A percentile compares a stretch with the other conserved stretches of the same genome.
Evolutionary conservation across 1,140 invertebrate genomes (phyloP).

Genomic region (Dendroctonus valens): DNA sequence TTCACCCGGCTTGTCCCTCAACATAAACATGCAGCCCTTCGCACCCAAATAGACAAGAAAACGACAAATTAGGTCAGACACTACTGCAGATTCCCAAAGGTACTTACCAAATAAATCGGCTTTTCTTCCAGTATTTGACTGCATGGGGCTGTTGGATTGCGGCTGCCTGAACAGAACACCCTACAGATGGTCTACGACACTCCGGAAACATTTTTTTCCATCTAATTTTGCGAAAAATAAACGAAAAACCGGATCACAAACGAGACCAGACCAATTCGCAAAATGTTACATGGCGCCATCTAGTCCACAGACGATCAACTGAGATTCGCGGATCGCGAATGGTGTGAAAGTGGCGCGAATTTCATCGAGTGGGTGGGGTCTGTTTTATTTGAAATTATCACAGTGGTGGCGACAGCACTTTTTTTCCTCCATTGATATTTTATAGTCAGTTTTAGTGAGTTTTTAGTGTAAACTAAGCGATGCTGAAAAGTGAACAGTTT

Average conservation of each 20-base stretch:
- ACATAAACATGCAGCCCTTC: not conserved
- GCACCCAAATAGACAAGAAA: constrained; percentile 14
- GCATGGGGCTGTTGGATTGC: constrained; percentile 3
- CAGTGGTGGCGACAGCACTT: not conserved
- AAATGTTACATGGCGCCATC: constrained; percentile 25
- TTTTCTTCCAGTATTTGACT: constrained; percentile 19
- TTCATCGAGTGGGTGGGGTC: constrained; percentile 27
- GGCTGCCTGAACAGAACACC: not conserved
- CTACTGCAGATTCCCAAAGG: constrained; percentile 9
- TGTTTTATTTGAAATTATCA: constrained; percentile 24
- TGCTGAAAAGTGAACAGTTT: too few relatives aligned
- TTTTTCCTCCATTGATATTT: too few relatives aligned
- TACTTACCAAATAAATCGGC: constrained; percentile 23
- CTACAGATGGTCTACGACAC: not conserved
- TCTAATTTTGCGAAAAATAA: constrained; percentile 9
- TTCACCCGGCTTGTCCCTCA: not conserved
- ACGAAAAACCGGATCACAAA: constrained; percentile 12
- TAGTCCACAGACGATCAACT: constrained; percentile 15
- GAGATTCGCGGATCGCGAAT: constrained; percentile 27
- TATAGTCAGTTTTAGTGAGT: too few relatives aligned
- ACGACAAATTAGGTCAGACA: constrained; percentile 31
- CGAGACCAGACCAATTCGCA: constrained; percentile 9
- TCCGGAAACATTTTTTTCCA: constrained; percentile 16
- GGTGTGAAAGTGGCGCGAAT: constrained; percentile 30
- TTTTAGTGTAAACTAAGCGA: too few relatives aligned